A percentile compares a stretch with the other conserved stretches of the same genome.
Conservation (phyloP, 37 sponge, comb jelly and placozoan genomes). For the Tethya wilhelma region DNA sequence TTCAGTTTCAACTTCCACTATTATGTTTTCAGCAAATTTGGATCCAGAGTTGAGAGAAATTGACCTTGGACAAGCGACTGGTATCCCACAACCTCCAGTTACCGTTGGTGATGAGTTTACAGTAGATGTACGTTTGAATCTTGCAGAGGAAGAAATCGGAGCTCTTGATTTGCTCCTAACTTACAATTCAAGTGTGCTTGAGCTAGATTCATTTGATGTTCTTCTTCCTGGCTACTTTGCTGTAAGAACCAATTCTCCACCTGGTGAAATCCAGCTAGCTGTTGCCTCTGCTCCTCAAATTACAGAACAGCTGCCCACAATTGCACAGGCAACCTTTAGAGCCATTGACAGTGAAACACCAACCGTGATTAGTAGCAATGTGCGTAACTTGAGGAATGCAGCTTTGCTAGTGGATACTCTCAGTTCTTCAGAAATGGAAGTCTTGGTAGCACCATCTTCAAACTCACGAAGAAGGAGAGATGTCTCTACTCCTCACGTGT, state of each 20-base stretch:
- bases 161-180: slow-evolving; percentile 27
- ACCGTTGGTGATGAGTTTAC: slow-evolving; percentile 35
- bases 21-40: slow-evolving; percentile 42
- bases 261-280: slow-evolving; percentile 12
- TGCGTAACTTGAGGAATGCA: too few relatives aligned
- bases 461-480: not conserved
- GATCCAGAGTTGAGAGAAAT: slow-evolving; percentile 28
- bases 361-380: slow-evolving; percentile 5
- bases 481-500: not conserved
- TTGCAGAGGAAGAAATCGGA: slow-evolving; percentile 10
- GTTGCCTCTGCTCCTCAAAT: not conserved
- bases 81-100: slow-evolving; percentile 57
- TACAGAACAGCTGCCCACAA: slow-evolving; percentile 24
- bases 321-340: slow-evolving; percentile 25
- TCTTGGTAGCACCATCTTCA: not conserved
- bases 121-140: slow-evolving; percentile 53
- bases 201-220: slow-evolving; percentile 8
- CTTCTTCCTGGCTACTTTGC: slow-evolving; percentile 17
- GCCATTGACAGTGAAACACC: not conserved
- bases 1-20: not conserved
- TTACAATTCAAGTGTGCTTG: slow-evolving; percentile 26
- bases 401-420: not conserved
- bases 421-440: not conserved
- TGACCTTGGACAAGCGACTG: slow-evolving; percentile 51
- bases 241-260: slow-evolving; percentile 14